These are phyloP conservation scores for Mionectes macconnelli DNA, from an alignment of 2,113 vertebrate genomes.

Conservation along the genomic window DNA sequence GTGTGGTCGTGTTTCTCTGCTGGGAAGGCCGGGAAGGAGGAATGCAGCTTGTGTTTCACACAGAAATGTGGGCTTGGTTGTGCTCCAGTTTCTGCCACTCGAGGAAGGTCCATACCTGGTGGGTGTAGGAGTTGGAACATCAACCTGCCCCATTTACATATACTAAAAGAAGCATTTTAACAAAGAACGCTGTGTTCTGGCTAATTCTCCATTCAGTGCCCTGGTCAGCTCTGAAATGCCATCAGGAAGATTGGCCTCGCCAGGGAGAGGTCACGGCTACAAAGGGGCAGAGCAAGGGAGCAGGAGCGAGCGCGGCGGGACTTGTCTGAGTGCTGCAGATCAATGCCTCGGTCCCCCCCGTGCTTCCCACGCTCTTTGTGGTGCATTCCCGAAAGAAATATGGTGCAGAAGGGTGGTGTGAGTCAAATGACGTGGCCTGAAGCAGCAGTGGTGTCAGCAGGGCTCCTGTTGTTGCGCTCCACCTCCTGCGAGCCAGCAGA, in stretches of 20 bases:
- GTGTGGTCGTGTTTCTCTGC: background rate
- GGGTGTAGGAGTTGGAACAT: background rate
- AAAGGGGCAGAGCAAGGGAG: slow-evolving; percentile 18
- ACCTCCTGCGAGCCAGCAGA: background rate
- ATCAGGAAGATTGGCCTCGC: background rate
- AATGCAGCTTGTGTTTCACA: background rate
- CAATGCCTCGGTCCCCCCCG: background rate
- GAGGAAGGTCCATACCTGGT: background rate
- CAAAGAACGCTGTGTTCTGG: slow-evolving; percentile 31
- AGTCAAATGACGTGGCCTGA: background rate
- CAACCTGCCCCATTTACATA: background rate
- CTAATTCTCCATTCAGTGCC: slow-evolving; percentile 1
- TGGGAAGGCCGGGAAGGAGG: background rate
- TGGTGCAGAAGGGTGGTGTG: background rate
- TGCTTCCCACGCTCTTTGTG: slow-evolving; percentile 38
- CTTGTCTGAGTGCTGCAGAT: background rate
- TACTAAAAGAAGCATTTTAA: background rate
- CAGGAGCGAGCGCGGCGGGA: background rate
- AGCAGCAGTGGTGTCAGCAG: background rate
- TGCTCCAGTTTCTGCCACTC: background rate
- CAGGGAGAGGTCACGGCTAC: slow-evolving; percentile 19
- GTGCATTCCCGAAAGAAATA: background rate
- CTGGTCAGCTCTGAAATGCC: slow-evolving; percentile 28
- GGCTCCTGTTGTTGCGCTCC: background rate
- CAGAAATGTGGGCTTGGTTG: background rate